Base-by-base conservation (phyloP, 1,140 invertebrate genomes). In the Thaumatotibia leucotreta region DNA sequence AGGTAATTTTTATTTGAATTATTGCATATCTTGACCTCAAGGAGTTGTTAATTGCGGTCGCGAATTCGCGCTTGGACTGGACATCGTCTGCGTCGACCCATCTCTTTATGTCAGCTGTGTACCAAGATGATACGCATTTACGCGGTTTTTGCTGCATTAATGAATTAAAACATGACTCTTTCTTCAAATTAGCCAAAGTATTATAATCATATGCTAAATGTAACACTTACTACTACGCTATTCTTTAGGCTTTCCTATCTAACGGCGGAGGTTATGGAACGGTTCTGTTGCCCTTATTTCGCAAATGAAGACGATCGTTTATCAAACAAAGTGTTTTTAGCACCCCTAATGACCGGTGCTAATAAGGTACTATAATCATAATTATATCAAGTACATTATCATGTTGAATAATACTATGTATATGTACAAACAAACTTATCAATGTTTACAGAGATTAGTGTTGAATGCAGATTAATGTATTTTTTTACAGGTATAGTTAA, bases 71-170 rank as follows among this genome's bases (percentile, higher is more conserved):
- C 85, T 90, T 81, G 76, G 72, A 75, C 35, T 39, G 17, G 75
- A 77, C 72, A 17, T 23, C 62, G 27, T 82, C 77, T 74, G 76
- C 78, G 83, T 89, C 84, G 83, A 87, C 81, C 85, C 84, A 82
- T 86, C 83, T 83, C 84, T 83, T 83, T 81, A 84, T 88, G 88
- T 88, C 86, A 90, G 84, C 86, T 90, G 84, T 90, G 88, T 80
- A 84, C 83, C 84, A 85, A 85, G 85, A 88, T 89, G 83, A 87
- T 87, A 90, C 86, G 88, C 86, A 90, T 89, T 87, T 84, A 76
- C 69, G 61, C 52, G 72, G 70, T 80, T 79, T 76, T 77, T 72
- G 58, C 67, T 45, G 70, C 79, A 79, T 76, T 87, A 90, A 90
- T 90, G 85, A 90, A 86, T 90, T 89, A 90, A 90, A 89, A 82